phyloP scores from a whole-genome alignment of 2,888 invertebrate species.

The Dynastes hyllus region DNA sequence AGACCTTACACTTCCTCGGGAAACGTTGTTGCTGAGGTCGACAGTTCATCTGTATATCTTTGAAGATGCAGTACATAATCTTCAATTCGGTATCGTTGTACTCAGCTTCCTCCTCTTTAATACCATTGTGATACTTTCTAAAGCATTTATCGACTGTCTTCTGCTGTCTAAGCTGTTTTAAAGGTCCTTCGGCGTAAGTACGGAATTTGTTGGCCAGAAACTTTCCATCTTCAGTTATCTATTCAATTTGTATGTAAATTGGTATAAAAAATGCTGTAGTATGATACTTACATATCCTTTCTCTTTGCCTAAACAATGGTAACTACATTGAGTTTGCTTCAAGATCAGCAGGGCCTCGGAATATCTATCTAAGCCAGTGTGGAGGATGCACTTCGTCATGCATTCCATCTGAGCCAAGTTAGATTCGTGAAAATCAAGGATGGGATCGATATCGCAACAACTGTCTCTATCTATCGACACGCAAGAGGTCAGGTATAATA shows the following conservation, averaged over 20 bases:
- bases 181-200: neutral
- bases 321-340: conserved; percentile 11
- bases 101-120: neutral
- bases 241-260: no score
- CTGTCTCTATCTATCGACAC: conserved; percentile 26
- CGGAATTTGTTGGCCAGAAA: conserved; percentile 15
- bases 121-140: neutral
- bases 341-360: neutral
- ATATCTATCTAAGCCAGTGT: neutral
- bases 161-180: neutral
- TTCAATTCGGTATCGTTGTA: conserved; percentile 28
- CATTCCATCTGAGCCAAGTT: neutral
- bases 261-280: neutral
- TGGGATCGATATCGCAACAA: conserved; percentile 7
- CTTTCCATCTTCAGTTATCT: conserved; percentile 20
- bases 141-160: conserved; percentile 10
- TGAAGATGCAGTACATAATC: conserved; percentile 27
- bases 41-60: conserved; percentile 23
- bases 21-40: neutral
- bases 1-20: conserved; percentile 16
- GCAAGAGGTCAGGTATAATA: conserved; percentile 26
- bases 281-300: conserved; percentile 35
- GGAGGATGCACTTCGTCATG: conserved; percentile 8
- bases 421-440: conserved; percentile 5
- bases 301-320: conserved; percentile 16